Conservation (phyloP, 2,113 vertebrate genomes). For the Gambusia affinis region DNA sequence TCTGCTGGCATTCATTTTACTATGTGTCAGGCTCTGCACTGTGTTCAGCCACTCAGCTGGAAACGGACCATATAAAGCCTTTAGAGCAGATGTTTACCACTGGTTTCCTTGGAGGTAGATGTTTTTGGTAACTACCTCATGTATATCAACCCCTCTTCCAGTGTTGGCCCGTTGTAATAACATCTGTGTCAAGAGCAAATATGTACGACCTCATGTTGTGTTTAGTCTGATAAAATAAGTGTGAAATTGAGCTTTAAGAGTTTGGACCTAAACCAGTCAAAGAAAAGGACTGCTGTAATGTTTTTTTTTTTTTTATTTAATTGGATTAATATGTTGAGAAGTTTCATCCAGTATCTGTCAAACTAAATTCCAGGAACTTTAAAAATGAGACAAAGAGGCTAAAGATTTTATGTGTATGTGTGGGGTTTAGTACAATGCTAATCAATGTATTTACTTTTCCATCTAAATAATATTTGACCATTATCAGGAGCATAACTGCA, state of each 20-base stretch:
- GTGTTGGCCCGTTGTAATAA: background rate
- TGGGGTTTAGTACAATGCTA: background rate
- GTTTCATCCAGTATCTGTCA: background rate
- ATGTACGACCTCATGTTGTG: background rate
- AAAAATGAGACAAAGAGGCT: background rate
- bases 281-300: background rate
- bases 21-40: conserved; percentile 25
- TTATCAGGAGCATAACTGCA: conserved; percentile 22
- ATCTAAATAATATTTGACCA: background rate
- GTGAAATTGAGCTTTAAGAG: background rate
- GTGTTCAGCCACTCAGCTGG: background rate
- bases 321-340: background rate
- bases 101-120: conserved; percentile 41
- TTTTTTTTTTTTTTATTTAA: background rate
- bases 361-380: background rate
- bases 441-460: background rate
- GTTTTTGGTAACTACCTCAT: conserved; percentile 15
- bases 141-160: background rate
- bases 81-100: conserved; percentile 29
- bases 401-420: background rate
- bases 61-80: conserved; percentile 43
- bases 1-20: conserved; percentile 21
- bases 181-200: background rate
- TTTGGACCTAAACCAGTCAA: background rate
- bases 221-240: background rate